Percentiles rank a stretch among this genome's conserved stretches.
phyloP scores from a whole-genome alignment of 2,113 vertebrate genomes.

The Phalacrocorax carbo region DNA sequence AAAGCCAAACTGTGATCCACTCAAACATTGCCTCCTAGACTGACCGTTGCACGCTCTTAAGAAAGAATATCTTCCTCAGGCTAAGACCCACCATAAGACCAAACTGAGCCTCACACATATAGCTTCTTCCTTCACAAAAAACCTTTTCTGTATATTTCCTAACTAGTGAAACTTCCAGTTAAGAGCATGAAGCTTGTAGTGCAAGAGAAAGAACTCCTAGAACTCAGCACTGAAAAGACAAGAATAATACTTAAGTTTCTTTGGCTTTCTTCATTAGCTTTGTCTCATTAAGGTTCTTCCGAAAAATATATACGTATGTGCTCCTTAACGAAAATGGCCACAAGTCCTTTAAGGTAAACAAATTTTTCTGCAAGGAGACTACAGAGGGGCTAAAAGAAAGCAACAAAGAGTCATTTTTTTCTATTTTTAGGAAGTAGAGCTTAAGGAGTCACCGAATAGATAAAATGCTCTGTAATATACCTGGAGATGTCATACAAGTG shows the following conservation, averaged over 20 bases:
- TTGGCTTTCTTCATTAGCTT: not conserved
- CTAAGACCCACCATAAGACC: too few relatives aligned
- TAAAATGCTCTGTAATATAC: not conserved
- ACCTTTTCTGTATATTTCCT: not conserved
- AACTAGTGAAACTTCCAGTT: not conserved
- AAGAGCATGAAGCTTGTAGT: not conserved
- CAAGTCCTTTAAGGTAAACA: not conserved
- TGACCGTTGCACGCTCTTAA: not conserved
- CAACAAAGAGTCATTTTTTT: not conserved
- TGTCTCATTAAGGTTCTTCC: not conserved
- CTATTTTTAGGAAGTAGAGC: not conserved
- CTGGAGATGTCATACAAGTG: not conserved
- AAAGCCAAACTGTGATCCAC: not conserved
- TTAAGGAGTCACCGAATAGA: not conserved
- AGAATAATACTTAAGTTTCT: not conserved
- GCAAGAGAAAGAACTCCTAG: not conserved
- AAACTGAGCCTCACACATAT: not conserved
- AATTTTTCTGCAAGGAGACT: not conserved
- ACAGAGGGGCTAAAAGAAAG: not conserved
- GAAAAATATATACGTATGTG: not conserved
- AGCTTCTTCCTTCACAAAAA: not conserved
- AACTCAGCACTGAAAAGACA: not conserved
- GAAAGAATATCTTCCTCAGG: not conserved
- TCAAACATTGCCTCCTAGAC: not conserved
- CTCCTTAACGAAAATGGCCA: not conserved